A percentile compares a stretch with the other conserved stretches of the same genome.
Evolutionary conservation across 2,888 invertebrate genomes (phyloP).

Genomic region (Dryocosmus kuriphilus): DNA sequence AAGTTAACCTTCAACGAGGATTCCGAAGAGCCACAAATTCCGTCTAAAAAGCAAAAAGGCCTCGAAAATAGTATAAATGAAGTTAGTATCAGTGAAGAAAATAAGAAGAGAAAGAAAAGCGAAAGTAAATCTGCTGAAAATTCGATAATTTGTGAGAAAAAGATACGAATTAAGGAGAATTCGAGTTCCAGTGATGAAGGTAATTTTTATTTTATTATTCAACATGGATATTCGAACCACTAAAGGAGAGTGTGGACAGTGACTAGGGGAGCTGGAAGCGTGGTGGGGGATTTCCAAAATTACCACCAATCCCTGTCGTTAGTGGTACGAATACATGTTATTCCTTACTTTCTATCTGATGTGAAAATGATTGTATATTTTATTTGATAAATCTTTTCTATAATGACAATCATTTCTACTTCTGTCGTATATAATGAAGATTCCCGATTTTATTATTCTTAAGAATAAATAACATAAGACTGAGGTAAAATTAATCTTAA

Average conservation of each 20-base stretch:
- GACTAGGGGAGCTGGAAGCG: no score
- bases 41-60: background rate
- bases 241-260: no score
- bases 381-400: no score
- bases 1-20: slow-evolving; percentile 18
- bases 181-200: background rate
- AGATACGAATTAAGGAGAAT: background rate
- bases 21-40: background rate
- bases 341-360: no score
- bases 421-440: background rate
- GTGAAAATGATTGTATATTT: no score
- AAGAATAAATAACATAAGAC: background rate
- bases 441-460: background rate
- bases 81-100: background rate
- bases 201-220: background rate
- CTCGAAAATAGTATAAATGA: background rate
- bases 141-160: background rate
- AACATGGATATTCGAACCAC: no score
- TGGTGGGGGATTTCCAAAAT: no score
- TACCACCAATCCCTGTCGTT: no score
- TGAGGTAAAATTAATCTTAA: background rate
- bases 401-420: no score
- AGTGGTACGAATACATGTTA: no score
- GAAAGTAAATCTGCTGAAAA: background rate
- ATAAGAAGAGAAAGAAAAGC: slow-evolving; percentile 20